These are phyloP conservation scores for Microcebus ravelobensis DNA, from an alignment of 2,113 vertebrate genomes.

Conservation along the genomic window DNA sequence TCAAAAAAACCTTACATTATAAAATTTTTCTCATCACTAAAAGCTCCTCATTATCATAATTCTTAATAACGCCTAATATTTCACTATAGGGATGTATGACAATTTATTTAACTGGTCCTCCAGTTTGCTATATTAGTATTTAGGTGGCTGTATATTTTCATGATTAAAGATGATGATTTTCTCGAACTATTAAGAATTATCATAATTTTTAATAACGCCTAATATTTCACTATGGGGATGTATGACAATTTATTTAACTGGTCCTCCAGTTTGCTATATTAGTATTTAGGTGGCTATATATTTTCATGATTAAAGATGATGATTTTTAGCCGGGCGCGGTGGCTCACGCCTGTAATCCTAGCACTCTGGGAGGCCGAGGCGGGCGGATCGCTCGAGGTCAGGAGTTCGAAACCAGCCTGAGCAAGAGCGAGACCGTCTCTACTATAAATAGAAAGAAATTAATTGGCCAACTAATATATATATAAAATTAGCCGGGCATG, in stretches of 20 bases:
- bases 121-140: neutral
- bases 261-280: neutral
- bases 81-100: neutral
- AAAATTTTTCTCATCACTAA: neutral
- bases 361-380: too few species aligned
- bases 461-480: too few species aligned
- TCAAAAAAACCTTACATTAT: neutral
- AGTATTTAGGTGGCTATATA: neutral
- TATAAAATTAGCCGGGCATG: too few species aligned
- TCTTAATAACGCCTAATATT: neutral
- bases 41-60: neutral
- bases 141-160: neutral
- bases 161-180: constrained; percentile 1
- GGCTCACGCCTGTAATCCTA: too few species aligned
- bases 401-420: too few species aligned
- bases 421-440: too few species aligned
- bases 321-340: too few species aligned
- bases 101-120: neutral
- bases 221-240: neutral
- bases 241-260: neutral
- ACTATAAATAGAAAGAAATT: too few species aligned
- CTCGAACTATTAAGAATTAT: too few species aligned
- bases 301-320: neutral
- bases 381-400: too few species aligned
- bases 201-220: neutral